Conservation (phyloP, 2,888 invertebrate genomes). For the Lumbricus terrestris region DNA sequence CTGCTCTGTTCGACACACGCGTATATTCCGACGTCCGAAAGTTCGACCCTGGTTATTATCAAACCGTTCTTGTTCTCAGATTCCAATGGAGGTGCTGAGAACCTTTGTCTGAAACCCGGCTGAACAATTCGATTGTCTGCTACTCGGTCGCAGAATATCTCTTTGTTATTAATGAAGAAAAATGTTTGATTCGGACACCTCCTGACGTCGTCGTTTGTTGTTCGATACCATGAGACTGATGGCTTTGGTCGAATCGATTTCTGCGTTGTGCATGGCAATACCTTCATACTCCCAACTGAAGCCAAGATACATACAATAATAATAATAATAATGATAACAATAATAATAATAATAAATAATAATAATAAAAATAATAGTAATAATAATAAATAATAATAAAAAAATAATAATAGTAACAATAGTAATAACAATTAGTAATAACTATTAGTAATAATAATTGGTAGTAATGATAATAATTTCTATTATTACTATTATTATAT, state of each 20-base stretch:
- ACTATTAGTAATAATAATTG: too few relatives aligned
- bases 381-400: too few relatives aligned
- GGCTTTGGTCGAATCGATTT: neutral
- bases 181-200: neutral
- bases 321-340: too few relatives aligned
- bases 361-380: too few relatives aligned
- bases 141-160: neutral
- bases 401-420: too few relatives aligned
- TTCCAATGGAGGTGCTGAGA: slow-evolving; percentile 3
- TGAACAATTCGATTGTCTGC: neutral
- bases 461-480: too few relatives aligned
- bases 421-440: too few relatives aligned
- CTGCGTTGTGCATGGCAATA: neutral
- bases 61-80: neutral
- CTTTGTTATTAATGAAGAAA: neutral
- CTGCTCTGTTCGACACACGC: neutral
- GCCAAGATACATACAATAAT: neutral
- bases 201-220: neutral
- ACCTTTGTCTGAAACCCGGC: neutral
- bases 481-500: too few relatives aligned
- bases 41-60: neutral
- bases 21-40: neutral
- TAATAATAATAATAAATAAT: too few relatives aligned
- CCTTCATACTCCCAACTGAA: neutral
- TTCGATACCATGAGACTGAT: neutral